Evolutionary conservation across 2,888 invertebrate genomes (phyloP).

Genomic region (Ichneumoninae sp.): DNA sequence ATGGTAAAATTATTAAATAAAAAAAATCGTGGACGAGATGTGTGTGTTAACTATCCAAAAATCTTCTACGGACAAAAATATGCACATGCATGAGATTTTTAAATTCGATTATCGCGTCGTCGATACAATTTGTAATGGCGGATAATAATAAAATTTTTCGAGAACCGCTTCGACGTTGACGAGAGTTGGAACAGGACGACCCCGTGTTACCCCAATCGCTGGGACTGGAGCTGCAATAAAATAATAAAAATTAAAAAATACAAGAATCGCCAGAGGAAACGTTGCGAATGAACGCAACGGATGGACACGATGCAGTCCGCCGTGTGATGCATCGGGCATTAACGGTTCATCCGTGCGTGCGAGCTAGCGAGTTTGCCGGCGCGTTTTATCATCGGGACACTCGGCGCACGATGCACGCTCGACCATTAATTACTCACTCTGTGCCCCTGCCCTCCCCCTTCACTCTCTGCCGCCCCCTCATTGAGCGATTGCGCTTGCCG

Average conservation of each 20-base stretch:
- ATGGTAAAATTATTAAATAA: no score
- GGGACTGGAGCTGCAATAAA: slow-evolving; percentile 23
- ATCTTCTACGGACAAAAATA: no score
- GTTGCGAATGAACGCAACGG: slow-evolving; percentile 49
- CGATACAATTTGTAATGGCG: background rate
- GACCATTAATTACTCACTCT: slow-evolving; percentile 67
- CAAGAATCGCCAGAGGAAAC: slow-evolving; percentile 40
- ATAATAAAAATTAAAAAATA: background rate
- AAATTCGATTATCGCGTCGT: background rate
- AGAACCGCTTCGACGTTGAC: background rate
- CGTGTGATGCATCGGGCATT: slow-evolving; percentile 53
- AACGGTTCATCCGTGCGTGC: slow-evolving; percentile 61
- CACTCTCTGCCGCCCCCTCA: slow-evolving; percentile 47
- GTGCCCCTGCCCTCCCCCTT: slow-evolving; percentile 2
- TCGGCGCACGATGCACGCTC: slow-evolving; percentile 64
- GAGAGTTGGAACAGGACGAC: background rate
- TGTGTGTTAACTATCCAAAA: no score
- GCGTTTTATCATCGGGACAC: slow-evolving; percentile 66
- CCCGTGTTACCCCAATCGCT: background rate
- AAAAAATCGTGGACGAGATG: no score
- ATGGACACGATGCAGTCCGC: slow-evolving; percentile 44
- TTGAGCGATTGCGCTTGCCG: slow-evolving; percentile 66
- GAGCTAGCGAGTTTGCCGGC: slow-evolving; percentile 45
- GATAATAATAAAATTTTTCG: background rate
- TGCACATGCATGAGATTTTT: no score